Conservation (phyloP, 2,888 invertebrate species). For the Trilocha varians region DNA sequence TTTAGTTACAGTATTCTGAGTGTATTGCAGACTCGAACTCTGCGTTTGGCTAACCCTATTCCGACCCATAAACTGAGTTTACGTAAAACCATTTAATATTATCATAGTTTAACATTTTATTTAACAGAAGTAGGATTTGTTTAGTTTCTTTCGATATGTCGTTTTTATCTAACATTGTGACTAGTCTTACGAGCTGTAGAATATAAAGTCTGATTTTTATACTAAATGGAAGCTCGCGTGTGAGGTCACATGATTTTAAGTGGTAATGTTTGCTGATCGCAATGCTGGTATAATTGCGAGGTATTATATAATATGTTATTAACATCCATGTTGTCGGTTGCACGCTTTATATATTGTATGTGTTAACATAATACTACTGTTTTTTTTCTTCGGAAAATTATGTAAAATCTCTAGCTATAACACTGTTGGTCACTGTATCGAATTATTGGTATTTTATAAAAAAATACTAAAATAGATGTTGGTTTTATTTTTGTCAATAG, state of each 20-base stretch:
- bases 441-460: constrained; percentile 60
- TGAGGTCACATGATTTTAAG: constrained; percentile 43
- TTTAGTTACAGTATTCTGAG: no score
- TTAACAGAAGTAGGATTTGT: constrained; percentile 47
- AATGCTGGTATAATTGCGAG: constrained; percentile 10
- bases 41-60: constrained; percentile 3
- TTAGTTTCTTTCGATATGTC: constrained; percentile 32
- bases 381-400: constrained; percentile 1
- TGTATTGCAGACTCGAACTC: no score
- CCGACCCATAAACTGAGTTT: constrained; percentile 2
- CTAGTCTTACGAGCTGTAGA: constrained; percentile 20
- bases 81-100: constrained; percentile 1
- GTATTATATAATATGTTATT: constrained; percentile 16
- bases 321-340: constrained; percentile 12
- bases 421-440: constrained; percentile 21
- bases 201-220: constrained; percentile 60
- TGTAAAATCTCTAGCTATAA: neutral
- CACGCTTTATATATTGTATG: constrained; percentile 16
- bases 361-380: constrained; percentile 14
- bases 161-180: constrained; percentile 26
- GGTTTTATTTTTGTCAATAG: neutral
- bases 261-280: constrained; percentile 26
- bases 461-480: constrained; percentile 21
- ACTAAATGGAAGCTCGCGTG: constrained; percentile 42
- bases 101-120: constrained; percentile 10